Base-by-base conservation (phyloP, 2,888 invertebrate species). In the Hanleya hanleyi region DNA sequence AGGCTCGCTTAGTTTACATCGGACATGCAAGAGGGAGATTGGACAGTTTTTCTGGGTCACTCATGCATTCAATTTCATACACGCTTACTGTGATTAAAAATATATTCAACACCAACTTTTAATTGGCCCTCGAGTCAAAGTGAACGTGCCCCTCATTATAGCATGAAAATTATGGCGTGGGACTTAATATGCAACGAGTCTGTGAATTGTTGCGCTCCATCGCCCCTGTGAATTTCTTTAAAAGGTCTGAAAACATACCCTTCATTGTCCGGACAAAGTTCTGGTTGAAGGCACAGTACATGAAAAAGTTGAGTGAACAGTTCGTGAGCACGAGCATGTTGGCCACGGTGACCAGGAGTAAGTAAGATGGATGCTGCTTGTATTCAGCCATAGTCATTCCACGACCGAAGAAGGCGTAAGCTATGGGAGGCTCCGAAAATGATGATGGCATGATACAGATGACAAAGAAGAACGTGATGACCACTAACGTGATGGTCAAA, bases 211-310 rank as follows among this genome's bases (percentile, higher is more conserved):
- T n/a, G n/a, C n/a, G n/a, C n/a, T n/a, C n/a, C n/a, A n/a, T n/a
- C n/a, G n/a, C n/a, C n/a, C n/a, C n/a, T n/a, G n/a, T n/a, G n/a
- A n/a, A 5, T 47, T 7, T 47, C n/a, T 47, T 4, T 22, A 47
- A 47, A 22, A 7, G 15, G 57, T 26, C 7, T 1, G 26, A 29
- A 26, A 57, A 26, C 4, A 83, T 84, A 67, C 74, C 80, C 61
- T 79, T 77, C 80, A 86, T 78, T 22, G 84, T 83, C 15, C 80
- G 69, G 18, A 83, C 77, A 73, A 86, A 86, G 70, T 85, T 84
- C 51, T 78, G 77, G 78, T 87, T 89, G 69, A 88, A 87, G 57
- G 87, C 84, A 72, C 87, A 87, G 78, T 88, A 89, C 33, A 88
- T 80, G 38, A 89, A 83, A 75, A 88, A 89, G 76, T 88, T 89